Conservation (phyloP, 2,797 vertebrate genomes). For the Anabas testudineus region DNA sequence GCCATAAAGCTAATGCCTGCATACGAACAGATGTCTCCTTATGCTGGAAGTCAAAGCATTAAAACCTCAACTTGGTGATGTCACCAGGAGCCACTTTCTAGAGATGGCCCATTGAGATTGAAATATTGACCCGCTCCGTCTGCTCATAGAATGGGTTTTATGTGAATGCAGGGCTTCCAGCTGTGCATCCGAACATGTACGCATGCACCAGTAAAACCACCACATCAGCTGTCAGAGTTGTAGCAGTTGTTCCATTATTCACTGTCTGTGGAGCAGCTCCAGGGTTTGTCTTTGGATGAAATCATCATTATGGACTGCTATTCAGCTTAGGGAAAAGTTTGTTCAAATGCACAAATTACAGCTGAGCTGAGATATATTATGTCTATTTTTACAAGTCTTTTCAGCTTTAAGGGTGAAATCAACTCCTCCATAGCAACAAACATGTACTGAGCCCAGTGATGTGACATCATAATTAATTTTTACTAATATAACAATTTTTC, state of each 20-base stretch:
- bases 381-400: background rate
- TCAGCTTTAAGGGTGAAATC: background rate
- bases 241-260: conserved; percentile 67
- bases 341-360: conserved; percentile 34
- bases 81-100: conserved; percentile 54
- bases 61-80: conserved; percentile 63
- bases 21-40: conserved; percentile 56
- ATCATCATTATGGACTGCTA: conserved; percentile 38
- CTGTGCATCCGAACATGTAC: conserved; percentile 59
- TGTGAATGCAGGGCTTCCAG: conserved; percentile 66
- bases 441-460: background rate
- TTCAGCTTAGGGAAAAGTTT: conserved; percentile 25
- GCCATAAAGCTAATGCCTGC: conserved; percentile 46
- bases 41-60: conserved; percentile 63
- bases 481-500: background rate
- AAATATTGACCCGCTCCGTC: conserved; percentile 67
- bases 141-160: conserved; percentile 57
- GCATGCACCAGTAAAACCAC: conserved; percentile 52
- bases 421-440: background rate
- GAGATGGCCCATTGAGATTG: conserved; percentile 65
- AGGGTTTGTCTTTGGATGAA: conserved; percentile 54
- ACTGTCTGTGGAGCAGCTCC: conserved; percentile 58
- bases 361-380: background rate
- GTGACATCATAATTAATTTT: background rate
- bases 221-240: conserved; percentile 49